Base-by-base conservation (phyloP, 2,113 vertebrate genomes). In the Furnarius figulus region DNA sequence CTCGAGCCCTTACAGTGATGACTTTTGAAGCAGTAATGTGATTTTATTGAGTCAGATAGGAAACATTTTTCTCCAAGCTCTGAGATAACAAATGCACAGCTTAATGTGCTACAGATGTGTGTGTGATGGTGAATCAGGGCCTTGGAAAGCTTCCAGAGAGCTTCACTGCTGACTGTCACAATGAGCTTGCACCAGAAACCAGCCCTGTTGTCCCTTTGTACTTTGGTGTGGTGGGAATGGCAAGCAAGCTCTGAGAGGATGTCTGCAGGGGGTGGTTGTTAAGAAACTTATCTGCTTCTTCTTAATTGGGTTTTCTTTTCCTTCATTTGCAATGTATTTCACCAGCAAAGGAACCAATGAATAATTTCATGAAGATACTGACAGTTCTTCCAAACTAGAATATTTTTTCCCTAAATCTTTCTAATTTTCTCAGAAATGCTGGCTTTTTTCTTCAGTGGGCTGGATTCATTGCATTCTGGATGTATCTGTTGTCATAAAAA, bases 71-170 rank as follows among this genome's bases (percentile, higher is more conserved):
- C 67, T 66, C 67, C 40, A 40, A 52, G 61, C 76, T 88, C 28
- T 28, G 81, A 86, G 96, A 91, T 91, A 93, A 94, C 81, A 86
- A 86, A 95, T 87, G 88, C 91, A 72, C n/a, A 58, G 84, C 81
- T 90, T 94, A 90, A 90, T 93, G 61, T 73, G 84, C 84, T 93
- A 70, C 96, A 96, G 97, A 97, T 96, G 97, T 95, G 95, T 92
- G n/a, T 59, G 47, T 47, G 73, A 49, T 27, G 37, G 84, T 95
- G 97, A 97, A 92, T 96, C 95, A 95, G 92, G 84, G 85, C 90
- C 59, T 89, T 96, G 97, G 96, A 90, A 62, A 85, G 53, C n/a
- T 77, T 77, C 96, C 95, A 96, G 30, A 49, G 56, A 95, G 58
- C 91, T 96, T 84, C 47, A 37, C 77, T 92, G 86, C 61, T 85